These are phyloP conservation scores for Geodia barretti DNA, from an alignment of 37 sponge, comb jelly and placozoan genomes.

Conservation along the genomic window DNA sequence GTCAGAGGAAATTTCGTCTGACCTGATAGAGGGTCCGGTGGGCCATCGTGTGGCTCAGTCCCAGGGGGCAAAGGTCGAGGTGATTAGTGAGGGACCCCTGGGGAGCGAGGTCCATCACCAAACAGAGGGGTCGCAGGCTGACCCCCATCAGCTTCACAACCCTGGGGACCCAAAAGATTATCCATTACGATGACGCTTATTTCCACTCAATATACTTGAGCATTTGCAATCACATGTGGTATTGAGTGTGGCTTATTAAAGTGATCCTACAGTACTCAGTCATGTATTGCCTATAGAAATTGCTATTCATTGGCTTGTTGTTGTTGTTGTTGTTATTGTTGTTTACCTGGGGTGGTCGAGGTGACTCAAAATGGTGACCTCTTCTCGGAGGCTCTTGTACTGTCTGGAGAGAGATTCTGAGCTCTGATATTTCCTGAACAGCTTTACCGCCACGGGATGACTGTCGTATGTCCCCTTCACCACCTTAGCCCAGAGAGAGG, in stretches of 20 bases:
- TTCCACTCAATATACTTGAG: no score
- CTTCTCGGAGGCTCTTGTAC: conserved; percentile 50
- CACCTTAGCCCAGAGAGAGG: conserved; percentile 33
- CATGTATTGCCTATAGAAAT: no score
- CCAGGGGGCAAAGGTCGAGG: conserved; percentile 56
- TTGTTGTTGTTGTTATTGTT: no score
- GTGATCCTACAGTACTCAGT: no score
- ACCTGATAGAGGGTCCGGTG: conserved; percentile 60
- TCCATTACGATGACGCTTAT: no score
- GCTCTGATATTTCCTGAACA: conserved; percentile 28
- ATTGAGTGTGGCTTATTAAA: no score
- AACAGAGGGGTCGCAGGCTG: conserved; percentile 42
- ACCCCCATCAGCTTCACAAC: conserved; percentile 50
- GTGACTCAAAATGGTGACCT: conserved; percentile 55
- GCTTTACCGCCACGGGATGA: conserved; percentile 56
- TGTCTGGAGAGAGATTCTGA: conserved; percentile 10
- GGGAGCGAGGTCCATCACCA: conserved; percentile 62
- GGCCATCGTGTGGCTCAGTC: conserved; percentile 22
- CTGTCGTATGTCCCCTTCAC: conserved; percentile 38
- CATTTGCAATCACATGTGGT: no score
- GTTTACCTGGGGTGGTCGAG: conserved; percentile 34
- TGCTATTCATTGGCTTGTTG: no score
- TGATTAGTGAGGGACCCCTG: conserved; percentile 54
- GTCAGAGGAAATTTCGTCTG: no score
- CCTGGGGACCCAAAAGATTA: not conserved